phyloP scores from a whole-genome alignment of 1,140 invertebrate species.

The Scaptodrosophila lebanonensis region DNA sequence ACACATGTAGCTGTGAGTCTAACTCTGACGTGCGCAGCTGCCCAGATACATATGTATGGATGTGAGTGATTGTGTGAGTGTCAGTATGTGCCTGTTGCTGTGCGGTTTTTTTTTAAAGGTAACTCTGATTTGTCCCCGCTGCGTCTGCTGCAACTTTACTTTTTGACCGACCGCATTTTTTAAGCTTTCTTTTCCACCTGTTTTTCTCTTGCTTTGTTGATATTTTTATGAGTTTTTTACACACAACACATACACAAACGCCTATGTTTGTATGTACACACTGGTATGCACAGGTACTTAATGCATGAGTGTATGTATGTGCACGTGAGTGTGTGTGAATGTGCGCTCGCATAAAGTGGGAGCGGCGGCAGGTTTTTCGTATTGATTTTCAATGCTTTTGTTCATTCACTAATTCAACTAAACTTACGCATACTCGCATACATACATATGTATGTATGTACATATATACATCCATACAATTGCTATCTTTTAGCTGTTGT shows the following conservation, averaged over 20 bases:
- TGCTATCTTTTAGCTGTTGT: neutral
- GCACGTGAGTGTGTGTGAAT: conserved; percentile 13
- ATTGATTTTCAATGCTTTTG: conserved; percentile 72
- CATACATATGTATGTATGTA: conserved; percentile 4
- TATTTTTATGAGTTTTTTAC: conserved; percentile 56
- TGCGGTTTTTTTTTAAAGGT: conserved; percentile 53
- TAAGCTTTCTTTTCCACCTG: conserved; percentile 75
- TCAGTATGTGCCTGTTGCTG: conserved; percentile 11
- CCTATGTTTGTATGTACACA: conserved; percentile 24
- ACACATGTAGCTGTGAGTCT: conserved; percentile 5
- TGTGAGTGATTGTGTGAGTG: conserved; percentile 8
- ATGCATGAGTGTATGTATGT: neutral
- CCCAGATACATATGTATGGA: neutral
- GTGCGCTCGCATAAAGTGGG: conserved; percentile 50
- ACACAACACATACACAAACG: conserved; percentile 24
- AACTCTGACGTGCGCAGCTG: conserved; percentile 17
- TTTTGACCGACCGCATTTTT: conserved; percentile 73
- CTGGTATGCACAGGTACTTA: neutral
- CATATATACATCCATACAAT: neutral
- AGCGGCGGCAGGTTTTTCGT: conserved; percentile 65
- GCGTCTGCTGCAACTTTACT: conserved; percentile 56
- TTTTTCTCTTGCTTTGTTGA: conserved; percentile 60
- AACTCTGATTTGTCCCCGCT: conserved; percentile 52
- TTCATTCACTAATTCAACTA: conserved; percentile 66
- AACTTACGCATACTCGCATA: conserved; percentile 13